Evolutionary conservation across 2,888 invertebrate species (phyloP).

Genomic region (Meloe dianella): DNA sequence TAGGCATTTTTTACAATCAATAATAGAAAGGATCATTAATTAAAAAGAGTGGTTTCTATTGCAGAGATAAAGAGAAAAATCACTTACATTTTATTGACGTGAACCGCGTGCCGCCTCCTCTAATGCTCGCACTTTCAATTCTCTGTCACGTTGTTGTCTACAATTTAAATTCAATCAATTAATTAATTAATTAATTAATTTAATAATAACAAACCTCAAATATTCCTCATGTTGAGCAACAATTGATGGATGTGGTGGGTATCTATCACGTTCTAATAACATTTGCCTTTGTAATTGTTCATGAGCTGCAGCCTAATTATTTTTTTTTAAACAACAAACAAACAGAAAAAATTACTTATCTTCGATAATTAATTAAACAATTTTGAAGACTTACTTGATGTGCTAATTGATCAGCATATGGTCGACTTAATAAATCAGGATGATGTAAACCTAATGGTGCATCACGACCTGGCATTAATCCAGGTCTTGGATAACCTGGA

Average conservation of each 20-base stretch:
- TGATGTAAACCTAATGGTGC: constrained; percentile 74
- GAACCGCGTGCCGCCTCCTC: constrained; percentile 84
- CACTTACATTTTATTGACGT: constrained; percentile 50
- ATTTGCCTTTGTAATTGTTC: constrained; percentile 86
- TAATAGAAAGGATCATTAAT: no score
- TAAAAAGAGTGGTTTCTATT: no score
- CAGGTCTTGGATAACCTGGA: constrained; percentile 67
- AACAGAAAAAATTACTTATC: no score
- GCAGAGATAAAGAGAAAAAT: neutral
- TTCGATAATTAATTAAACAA: no score
- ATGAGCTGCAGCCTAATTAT: constrained; percentile 74
- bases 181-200: no score
- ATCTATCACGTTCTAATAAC: constrained; percentile 81
- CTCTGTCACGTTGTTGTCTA: constrained; percentile 80
- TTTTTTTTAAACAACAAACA: constrained; percentile 28
- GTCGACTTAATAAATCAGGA: constrained; percentile 79
- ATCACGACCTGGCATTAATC: constrained; percentile 65
- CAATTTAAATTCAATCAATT: constrained; percentile 13
- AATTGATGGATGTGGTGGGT: constrained; percentile 68
- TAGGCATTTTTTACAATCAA: no score
- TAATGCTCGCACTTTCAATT: constrained; percentile 83
- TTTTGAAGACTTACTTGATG: no score
- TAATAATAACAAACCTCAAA: constrained; percentile 67
- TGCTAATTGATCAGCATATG: constrained; percentile 81
- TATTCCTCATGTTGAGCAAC: constrained; percentile 73